Base-by-base conservation (phyloP, 2,888 invertebrate species). In the Malthinus flaveolus region DNA sequence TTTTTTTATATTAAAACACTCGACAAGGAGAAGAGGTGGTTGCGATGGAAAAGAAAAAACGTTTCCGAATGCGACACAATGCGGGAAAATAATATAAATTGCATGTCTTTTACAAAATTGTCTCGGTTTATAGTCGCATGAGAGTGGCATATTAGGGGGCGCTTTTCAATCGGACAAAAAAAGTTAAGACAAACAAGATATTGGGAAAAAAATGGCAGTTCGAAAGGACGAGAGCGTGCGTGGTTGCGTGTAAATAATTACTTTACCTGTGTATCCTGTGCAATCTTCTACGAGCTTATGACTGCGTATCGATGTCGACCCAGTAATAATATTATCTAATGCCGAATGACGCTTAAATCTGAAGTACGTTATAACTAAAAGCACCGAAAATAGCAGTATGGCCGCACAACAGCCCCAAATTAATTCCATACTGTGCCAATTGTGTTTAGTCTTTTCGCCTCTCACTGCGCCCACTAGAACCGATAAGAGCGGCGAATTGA, bases 221-320 rank as follows among this genome's bases (percentile, higher is more conserved):
- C 36, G 15, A 48, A 49, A 49, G 56, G 34, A 48, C 33, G 48
- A 56, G 56, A 23, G 5, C 62, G 52, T 56, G 58, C 55, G 59
- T 55, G 49, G 52, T 61, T 47, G 57, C 63, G 56, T 61, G 63
- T 48, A 32, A 49, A 52, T 48, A 37, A 50, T 56, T 56, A 60
- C 60, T 60, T 67, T 66, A 73, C 74, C 73, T 72, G 71, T 64
- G 59, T 71, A 73, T 61, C 74, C 71, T 49, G 74, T 71, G 63
- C 84, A 84, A 70, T 86, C 86, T 68, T 86, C 86, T 32, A 85
- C 83, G 50, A 86, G 75, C 71, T 86, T 86, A 66, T 84, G 80
- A 70, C 85, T 84, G 65, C 85, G 80, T 46, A 85, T 81, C 59
- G 83, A 82, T 33, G 85, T 83, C 12, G 84, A 82, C 62, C 85